These are phyloP conservation scores for Thera obeliscata DNA, from an alignment of 2,888 invertebrate genomes.

Conservation along the genomic window DNA sequence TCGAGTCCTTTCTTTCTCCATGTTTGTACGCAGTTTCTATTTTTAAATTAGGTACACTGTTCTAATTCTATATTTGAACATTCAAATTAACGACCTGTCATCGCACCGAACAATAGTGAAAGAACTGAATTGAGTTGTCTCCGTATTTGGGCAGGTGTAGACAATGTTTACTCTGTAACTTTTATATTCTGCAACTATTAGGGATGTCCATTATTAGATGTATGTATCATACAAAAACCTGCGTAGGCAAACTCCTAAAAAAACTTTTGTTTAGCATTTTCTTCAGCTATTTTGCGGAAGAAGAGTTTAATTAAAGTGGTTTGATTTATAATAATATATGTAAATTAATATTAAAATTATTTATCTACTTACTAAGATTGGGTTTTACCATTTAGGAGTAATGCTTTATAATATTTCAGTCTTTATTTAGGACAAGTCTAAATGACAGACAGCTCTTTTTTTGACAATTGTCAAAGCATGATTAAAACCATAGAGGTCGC, in stretches of 20 bases:
- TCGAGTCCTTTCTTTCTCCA: background rate
- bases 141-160: slow-evolving; percentile 51
- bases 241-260: no score
- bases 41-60: slow-evolving; percentile 1
- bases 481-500: background rate
- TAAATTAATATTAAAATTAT: no score
- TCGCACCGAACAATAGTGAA: slow-evolving; percentile 38
- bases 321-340: no score
- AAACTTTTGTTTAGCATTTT: no score
- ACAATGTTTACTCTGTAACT: slow-evolving; percentile 22
- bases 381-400: no score
- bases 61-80: slow-evolving; percentile 29
- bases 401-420: no score
- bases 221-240: background rate
- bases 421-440: no score
- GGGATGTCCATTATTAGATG: background rate
- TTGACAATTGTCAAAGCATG: no score
- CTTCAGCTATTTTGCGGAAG: no score
- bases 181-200: slow-evolving; percentile 16
- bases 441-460: no score
- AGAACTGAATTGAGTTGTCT: slow-evolving; percentile 46
- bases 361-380: no score
- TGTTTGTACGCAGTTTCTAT: background rate
- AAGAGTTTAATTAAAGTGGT: no score
- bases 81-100: slow-evolving; percentile 38